phyloP scores from a whole-genome alignment of 2,797 vertebrate genomes.

The Danio albolineatus region DNA sequence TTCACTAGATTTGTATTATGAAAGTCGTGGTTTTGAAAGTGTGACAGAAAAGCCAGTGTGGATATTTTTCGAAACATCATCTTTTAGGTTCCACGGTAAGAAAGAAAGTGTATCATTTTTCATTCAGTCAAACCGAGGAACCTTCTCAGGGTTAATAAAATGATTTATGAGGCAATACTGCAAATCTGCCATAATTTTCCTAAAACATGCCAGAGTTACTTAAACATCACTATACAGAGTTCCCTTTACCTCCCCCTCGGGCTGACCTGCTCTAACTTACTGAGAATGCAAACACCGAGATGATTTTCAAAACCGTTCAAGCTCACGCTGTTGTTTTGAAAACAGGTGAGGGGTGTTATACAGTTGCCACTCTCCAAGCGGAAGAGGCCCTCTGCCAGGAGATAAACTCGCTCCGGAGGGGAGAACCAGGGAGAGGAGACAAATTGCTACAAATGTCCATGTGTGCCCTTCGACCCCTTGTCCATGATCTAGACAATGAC shows the following conservation, averaged over 20 bases:
- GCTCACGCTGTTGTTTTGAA: conserved; percentile 43
- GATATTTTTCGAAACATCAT: conserved; percentile 4
- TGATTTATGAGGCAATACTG: conserved; percentile 47
- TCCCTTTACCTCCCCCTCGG: conserved; percentile 12
- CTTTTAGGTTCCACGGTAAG: neutral
- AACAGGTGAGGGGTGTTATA: conserved; percentile 52
- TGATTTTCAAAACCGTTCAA: conserved; percentile 42
- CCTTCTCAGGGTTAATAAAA: conserved; percentile 37
- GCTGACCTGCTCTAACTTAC: conserved; percentile 16
- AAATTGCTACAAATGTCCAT: conserved; percentile 58
- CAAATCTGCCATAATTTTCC: conserved; percentile 48
- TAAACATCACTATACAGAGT: conserved; percentile 49
- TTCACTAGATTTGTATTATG: neutral
- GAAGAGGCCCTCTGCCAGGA: conserved; percentile 20
- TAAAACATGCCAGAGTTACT: conserved; percentile 48
- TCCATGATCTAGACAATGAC: conserved; percentile 48
- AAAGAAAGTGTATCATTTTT: conserved; percentile 20
- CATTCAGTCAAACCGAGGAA: conserved; percentile 47
- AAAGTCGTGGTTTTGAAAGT: neutral
- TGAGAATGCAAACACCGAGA: conserved; percentile 38
- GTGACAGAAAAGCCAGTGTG: neutral
- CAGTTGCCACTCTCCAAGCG: conserved; percentile 37
- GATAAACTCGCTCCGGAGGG: neutral
- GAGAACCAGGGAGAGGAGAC: conserved; percentile 42
- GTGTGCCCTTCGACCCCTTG: conserved; percentile 56